Evolutionary conservation across 2,797 vertebrate genomes (phyloP), one percentile per base, ranked within the genome.

Genomic region (Yasuhikotakia modesta): DNA sequence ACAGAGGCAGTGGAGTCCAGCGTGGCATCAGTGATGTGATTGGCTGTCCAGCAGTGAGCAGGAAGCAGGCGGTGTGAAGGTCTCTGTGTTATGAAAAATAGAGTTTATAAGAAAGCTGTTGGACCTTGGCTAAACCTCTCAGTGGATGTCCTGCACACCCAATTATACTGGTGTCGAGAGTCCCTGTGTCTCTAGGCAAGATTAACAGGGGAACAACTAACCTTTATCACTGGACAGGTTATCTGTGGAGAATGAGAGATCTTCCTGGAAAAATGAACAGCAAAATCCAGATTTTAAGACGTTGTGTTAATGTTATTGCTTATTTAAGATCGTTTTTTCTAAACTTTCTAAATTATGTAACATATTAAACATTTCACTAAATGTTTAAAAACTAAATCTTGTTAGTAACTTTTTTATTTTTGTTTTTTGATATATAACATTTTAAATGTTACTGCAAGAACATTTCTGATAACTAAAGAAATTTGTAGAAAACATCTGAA

Each of bases 181-280:
- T 57, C 60, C 53, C n/a, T 13, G 32, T 10, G 11, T 73, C 68
- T 78, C 60, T 21, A 50, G 73, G 65, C 57, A 5, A 79, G 73
- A 81, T 83, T 78, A 82, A 82, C 79, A 73, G 81, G 80, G 83
- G 32, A 80, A 84, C 73, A 80, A 67, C 68, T 81, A 74, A 86
- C 81, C 79, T 65, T 75, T 73, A 83, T 66, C 45, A 60, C 55
- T 21, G 77, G 82, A 83, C 84, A 79, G 48, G 27, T 50, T 81
- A 71, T 74, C 76, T 83, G 84, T 75, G 60, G 63, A 63, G 30
- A 72, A 45, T 66, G 27, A 84, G 35, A 61, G n/a, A 53, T 64
- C n/a, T 69, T 69, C 50, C 14, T 30, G 17, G n/a, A 76, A 43
- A 69, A 69, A 69, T 50, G 1, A n/a, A 8, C 22, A 27, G 27